Percentiles rank a stretch among this genome's conserved stretches.
Conservation (phyloP, 2,888 invertebrate genomes). For the Romanomermis culicivorax region DNA sequence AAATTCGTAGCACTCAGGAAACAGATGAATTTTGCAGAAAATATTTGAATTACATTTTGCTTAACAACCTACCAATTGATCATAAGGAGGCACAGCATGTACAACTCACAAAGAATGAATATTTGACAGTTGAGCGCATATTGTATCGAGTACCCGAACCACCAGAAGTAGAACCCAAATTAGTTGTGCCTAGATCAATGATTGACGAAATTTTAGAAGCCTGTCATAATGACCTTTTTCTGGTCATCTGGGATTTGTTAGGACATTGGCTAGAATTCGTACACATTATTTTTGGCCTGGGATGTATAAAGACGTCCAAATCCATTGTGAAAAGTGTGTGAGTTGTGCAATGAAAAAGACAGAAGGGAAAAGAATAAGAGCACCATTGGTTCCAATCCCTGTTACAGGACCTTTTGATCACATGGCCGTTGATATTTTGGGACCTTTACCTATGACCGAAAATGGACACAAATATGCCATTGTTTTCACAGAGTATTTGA, state of each 20-base stretch:
- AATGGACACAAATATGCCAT: background rate
- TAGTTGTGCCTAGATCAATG: background rate
- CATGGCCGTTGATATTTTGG: conserved; percentile 2
- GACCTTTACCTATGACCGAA: background rate
- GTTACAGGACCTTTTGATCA: conserved; percentile 2
- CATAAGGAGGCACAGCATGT: background rate
- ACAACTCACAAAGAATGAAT: background rate
- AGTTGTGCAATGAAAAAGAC: background rate
- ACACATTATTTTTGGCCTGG: background rate
- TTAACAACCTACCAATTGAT: background rate
- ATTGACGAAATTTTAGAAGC: background rate
- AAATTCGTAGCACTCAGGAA: background rate
- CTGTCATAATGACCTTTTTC: background rate
- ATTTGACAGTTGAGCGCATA: background rate
- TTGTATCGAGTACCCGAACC: background rate
- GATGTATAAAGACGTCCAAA: background rate
- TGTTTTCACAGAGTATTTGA: background rate
- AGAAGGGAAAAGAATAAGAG: background rate
- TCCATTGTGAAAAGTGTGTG: background rate
- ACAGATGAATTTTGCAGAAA: background rate
- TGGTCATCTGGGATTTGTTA: background rate
- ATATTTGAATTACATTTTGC: background rate
- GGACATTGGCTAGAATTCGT: background rate
- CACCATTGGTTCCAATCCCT: background rate
- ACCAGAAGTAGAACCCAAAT: background rate